A percentile compares a stretch with the other conserved stretches of the same genome.
These are phyloP conservation scores for Lithophane semibrunnea DNA, from an alignment of 2,888 invertebrate species.

Conservation along the genomic window DNA sequence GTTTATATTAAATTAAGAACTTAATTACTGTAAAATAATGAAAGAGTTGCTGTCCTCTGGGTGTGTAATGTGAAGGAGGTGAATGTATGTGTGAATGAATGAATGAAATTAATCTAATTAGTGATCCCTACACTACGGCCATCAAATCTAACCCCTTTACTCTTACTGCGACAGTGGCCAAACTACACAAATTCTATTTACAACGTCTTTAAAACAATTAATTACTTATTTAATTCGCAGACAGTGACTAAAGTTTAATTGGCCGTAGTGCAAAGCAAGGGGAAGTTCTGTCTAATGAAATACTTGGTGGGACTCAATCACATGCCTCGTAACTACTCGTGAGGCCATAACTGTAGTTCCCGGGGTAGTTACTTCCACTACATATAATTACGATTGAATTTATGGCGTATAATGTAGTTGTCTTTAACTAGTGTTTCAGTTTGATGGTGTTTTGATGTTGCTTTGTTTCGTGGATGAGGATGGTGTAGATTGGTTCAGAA, in stretches of 20 bases:
- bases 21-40: no score
- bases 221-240: constrained; percentile 63
- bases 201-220: constrained; percentile 65
- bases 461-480: constrained; percentile 27
- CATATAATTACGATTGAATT: constrained; percentile 89
- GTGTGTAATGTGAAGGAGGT: no score
- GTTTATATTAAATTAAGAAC: no score
- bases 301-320: constrained; percentile 79
- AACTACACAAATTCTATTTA: constrained; percentile 57
- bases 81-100: no score
- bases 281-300: constrained; percentile 67
- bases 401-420: constrained; percentile 73
- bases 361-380: constrained; percentile 87
- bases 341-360: constrained; percentile 77
- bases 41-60: no score
- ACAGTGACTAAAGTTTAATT: constrained; percentile 62
- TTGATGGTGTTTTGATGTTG: constrained; percentile 48
- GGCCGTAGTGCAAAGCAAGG: constrained; percentile 66
- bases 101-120: no score
- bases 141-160: constrained; percentile 34
- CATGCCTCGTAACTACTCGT: constrained; percentile 72
- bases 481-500: background rate
- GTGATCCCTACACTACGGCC: background rate
- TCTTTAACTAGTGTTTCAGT: constrained; percentile 40
- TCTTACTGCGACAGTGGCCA: background rate